Evolutionary conservation across 2,797 vertebrate species (phyloP).

Genomic region (Syncerus caffer): DNA sequence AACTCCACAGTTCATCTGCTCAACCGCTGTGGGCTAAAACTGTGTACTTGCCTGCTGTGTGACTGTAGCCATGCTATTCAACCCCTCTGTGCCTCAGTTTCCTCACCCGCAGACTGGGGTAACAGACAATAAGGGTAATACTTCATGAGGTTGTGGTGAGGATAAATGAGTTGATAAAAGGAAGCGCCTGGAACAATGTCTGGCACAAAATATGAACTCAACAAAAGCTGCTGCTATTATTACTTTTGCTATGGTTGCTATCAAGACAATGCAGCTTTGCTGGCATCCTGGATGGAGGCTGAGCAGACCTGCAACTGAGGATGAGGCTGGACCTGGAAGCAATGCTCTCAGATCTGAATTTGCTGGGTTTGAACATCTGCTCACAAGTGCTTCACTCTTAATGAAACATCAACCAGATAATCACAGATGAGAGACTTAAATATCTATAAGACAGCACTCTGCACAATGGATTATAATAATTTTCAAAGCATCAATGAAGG

Average conservation of each 20-base stretch:
- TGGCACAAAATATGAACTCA: neutral
- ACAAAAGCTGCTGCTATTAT: neutral
- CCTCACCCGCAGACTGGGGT: neutral
- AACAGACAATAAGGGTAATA: neutral
- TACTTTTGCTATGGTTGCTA: neutral
- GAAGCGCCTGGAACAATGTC: neutral
- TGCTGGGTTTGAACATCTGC: neutral
- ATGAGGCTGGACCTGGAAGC: neutral
- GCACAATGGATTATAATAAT: neutral
- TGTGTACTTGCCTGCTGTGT: neutral
- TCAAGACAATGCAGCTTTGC: neutral
- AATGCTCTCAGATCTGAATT: neutral
- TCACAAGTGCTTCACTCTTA: neutral
- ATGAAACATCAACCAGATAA: neutral
- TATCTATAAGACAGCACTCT: neutral
- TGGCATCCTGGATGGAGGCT: neutral
- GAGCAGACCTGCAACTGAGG: neutral
- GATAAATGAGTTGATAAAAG: neutral
- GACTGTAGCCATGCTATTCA: neutral
- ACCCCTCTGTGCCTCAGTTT: neutral
- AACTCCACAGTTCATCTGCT: neutral
- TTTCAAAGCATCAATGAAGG: neutral
- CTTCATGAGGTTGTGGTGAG: neutral
- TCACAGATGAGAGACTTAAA: conserved; percentile 30
- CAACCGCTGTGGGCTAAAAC: neutral